Evolutionary conservation across 2,113 vertebrate species (phyloP).

Genomic region (Prolemur simus): DNA sequence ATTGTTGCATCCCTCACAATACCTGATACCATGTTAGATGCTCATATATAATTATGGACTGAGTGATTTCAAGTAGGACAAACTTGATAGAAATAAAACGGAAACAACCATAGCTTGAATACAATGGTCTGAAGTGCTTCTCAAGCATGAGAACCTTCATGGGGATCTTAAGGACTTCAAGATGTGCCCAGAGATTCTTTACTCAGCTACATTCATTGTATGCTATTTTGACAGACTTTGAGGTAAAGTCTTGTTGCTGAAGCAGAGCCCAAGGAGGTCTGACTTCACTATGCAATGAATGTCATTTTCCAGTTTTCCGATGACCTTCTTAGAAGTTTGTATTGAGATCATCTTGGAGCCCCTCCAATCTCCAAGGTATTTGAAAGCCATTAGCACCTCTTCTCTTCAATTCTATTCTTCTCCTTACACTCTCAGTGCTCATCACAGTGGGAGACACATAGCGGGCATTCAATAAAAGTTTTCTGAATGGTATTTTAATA

Average conservation of each 20-base stretch:
- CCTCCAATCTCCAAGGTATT: neutral
- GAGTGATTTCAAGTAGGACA: neutral
- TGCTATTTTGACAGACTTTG: neutral
- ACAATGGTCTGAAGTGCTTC: neutral
- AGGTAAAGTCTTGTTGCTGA: constrained; percentile 23
- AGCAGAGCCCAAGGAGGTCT: neutral
- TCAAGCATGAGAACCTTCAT: neutral
- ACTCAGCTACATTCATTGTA: neutral
- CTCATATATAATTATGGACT: neutral
- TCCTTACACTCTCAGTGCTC: neutral
- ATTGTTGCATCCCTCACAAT: neutral
- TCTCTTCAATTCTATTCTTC: neutral
- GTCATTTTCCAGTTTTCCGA: neutral
- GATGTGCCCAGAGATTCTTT: neutral
- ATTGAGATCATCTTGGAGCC: neutral
- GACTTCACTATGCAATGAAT: neutral
- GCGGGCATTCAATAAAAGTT: neutral
- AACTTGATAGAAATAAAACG: neutral
- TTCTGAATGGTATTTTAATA: constrained; percentile 2
- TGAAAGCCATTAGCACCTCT: neutral
- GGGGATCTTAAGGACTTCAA: neutral
- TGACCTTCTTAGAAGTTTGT: neutral
- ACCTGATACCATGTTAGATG: neutral
- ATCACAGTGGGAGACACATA: neutral
- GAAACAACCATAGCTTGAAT: neutral